These are phyloP conservation scores for Acromyrmex echinatior DNA, from an alignment of 1,140 invertebrate species.

Conservation along the genomic window DNA sequence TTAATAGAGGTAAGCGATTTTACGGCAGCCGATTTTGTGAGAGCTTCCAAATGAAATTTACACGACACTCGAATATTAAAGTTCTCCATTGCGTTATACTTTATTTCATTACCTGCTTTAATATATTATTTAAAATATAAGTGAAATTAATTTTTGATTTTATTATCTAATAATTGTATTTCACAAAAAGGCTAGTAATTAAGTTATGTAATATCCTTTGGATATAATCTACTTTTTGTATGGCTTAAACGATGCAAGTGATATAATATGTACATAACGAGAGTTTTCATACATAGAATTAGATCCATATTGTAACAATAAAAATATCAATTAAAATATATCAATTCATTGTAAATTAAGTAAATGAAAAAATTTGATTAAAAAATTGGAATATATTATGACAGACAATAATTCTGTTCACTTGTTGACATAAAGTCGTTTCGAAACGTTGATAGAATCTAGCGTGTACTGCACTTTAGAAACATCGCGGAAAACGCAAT, in stretches of 20 bases:
- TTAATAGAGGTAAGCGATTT: slow-evolving; percentile 34
- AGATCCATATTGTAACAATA: not conserved
- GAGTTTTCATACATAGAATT: not conserved
- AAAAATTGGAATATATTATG: not conserved
- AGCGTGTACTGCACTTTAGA: not conserved
- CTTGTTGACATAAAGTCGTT: not conserved
- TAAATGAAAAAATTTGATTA: not conserved
- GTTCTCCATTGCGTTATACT: not conserved
- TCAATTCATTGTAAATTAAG: no score
- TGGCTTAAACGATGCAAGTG: not conserved
- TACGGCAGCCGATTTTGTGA: not conserved
- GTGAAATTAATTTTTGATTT: not conserved
- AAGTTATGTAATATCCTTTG: not conserved
- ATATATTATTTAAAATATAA: not conserved
- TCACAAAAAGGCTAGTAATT: not conserved
- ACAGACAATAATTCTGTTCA: not conserved
- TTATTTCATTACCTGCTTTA: not conserved
- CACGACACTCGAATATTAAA: no score
- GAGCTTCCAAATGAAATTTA: not conserved
- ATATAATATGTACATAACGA: not conserved
- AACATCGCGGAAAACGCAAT: not conserved
- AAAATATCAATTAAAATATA: not conserved
- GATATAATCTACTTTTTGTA: not conserved
- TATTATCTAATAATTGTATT: not conserved
- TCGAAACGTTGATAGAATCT: not conserved